Conservation (phyloP, 2,888 invertebrate genomes). For the Creontiades dilutus region DNA sequence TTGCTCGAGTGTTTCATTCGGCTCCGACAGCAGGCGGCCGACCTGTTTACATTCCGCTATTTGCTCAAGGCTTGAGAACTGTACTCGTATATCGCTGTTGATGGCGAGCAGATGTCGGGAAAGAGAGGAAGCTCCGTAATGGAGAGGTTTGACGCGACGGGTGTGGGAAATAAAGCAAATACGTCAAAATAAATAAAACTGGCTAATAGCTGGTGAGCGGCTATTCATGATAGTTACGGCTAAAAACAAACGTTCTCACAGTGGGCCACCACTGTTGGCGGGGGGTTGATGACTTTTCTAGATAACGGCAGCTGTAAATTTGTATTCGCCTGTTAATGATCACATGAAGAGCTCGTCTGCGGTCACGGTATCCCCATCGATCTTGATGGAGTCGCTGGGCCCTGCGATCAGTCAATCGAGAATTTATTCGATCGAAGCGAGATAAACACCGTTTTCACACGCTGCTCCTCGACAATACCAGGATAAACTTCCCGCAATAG, state of each 20-base stretch:
- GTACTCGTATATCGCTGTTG: slow-evolving; percentile 20
- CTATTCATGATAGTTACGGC: slow-evolving; percentile 10
- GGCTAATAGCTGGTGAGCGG: slow-evolving; percentile 1
- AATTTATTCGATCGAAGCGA: background rate
- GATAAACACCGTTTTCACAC: too few relatives aligned
- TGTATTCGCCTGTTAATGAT: slow-evolving; percentile 3
- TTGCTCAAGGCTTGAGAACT: slow-evolving; percentile 5
- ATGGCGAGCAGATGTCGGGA: background rate
- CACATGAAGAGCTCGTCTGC: background rate
- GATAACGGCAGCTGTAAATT: background rate
- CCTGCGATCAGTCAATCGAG: background rate
- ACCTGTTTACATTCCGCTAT: slow-evolving; percentile 32
- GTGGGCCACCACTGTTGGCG: background rate
- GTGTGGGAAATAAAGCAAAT: slow-evolving; percentile 19
- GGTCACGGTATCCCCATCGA: background rate
- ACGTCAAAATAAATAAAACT: background rate
- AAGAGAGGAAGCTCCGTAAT: background rate
- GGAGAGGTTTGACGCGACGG: slow-evolving; percentile 17
- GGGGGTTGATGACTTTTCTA: background rate
- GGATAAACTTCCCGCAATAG: too few relatives aligned
- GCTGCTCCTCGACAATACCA: too few relatives aligned
- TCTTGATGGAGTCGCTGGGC: background rate
- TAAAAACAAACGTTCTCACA: slow-evolving; percentile 5
- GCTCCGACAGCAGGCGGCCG: background rate
- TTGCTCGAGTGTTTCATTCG: slow-evolving; percentile 19